These are phyloP conservation scores for Siniperca knerii DNA, from an alignment of 2,113 vertebrate genomes.

Conservation along the genomic window DNA sequence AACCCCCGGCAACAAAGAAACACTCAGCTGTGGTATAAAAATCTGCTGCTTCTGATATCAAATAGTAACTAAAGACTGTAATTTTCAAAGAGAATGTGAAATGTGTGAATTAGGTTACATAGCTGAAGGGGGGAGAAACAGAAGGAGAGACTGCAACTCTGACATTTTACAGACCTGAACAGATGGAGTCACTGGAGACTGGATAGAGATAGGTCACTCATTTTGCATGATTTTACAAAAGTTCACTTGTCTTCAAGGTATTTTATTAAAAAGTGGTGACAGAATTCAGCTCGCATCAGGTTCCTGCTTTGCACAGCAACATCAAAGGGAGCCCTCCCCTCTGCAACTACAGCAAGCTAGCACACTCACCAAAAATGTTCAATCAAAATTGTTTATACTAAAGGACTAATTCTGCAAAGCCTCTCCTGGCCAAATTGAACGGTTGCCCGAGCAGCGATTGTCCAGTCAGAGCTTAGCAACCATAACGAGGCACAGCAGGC, in stretches of 20 bases:
- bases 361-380: neutral
- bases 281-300: slow-evolving; percentile 17
- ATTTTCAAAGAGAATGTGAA: slow-evolving; percentile 40
- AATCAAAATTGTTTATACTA: neutral
- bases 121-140: neutral
- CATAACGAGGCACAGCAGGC: neutral
- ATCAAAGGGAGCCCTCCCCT: neutral
- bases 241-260: slow-evolving; percentile 22
- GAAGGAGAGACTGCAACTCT: slow-evolving; percentile 12
- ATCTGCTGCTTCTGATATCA: slow-evolving; percentile 7
- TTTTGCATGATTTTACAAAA: slow-evolving; percentile 54
- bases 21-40: neutral
- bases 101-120: slow-evolving; percentile 20
- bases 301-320: slow-evolving; percentile 5
- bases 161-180: slow-evolving; percentile 23
- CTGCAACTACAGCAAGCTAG: neutral
- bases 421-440: neutral
- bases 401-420: neutral
- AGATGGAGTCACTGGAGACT: slow-evolving; percentile 19
- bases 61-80: slow-evolving; percentile 1
- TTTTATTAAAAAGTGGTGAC: slow-evolving; percentile 25
- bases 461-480: neutral
- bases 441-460: neutral
- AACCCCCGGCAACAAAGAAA: slow-evolving; percentile 6
- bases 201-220: slow-evolving; percentile 15